Evolutionary conservation across 2,888 invertebrate genomes (phyloP).

Genomic region (Lobophora halterata): DNA sequence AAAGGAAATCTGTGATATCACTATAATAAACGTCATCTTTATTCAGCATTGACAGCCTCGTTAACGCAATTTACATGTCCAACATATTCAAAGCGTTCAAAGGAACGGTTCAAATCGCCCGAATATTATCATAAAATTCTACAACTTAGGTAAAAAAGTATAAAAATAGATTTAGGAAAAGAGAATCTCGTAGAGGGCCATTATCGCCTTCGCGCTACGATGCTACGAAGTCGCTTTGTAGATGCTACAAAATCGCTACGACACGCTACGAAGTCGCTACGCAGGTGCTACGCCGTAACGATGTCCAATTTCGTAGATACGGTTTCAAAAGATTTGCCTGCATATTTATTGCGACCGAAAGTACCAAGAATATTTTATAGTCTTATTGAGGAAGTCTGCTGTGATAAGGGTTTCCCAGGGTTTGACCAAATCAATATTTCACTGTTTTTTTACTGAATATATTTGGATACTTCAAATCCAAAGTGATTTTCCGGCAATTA

Average conservation of each 20-base stretch:
- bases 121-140: conserved; percentile 14
- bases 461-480: conserved; percentile 9
- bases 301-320: background rate
- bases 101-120: conserved; percentile 9
- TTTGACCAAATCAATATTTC: conserved; percentile 7
- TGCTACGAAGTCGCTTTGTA: too few species aligned
- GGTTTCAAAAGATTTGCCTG: background rate
- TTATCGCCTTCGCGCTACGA: conserved; percentile 2
- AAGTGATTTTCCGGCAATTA: conserved; percentile 5
- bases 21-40: too few species aligned
- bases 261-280: too few species aligned
- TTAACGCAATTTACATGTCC: conserved; percentile 4
- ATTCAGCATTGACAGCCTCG: background rate
- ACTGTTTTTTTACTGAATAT: conserved; percentile 2
- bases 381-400: too few species aligned
- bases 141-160: conserved; percentile 7
- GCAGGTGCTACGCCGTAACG: conserved; percentile 10
- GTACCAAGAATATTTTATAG: too few species aligned
- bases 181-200: background rate
- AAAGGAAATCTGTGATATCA: too few species aligned
- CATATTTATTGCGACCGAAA: too few species aligned
- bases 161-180: conserved; percentile 6
- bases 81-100: conserved; percentile 10
- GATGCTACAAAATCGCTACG: too few species aligned
- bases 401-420: too few species aligned